phyloP scores from a whole-genome alignment of 2,797 vertebrate genomes.

The Coilia nasus region DNA sequence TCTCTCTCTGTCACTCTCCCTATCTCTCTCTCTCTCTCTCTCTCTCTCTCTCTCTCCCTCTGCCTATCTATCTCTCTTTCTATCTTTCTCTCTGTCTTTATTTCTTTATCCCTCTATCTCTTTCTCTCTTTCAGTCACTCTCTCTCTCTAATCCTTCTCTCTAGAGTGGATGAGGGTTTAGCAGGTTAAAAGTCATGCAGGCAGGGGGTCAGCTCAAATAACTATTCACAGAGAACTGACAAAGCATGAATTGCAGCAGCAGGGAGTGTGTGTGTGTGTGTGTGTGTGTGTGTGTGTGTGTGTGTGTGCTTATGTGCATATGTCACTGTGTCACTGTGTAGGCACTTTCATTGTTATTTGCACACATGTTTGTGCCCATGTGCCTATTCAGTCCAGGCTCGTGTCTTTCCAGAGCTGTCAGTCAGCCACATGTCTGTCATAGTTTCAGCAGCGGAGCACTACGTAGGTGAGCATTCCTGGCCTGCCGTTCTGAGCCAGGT shows the following conservation, averaged over 20 bases:
- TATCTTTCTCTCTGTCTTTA: too few relatives aligned
- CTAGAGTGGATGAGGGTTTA: conserved; percentile 11
- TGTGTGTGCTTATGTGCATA: not conserved
- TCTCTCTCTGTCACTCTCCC: not conserved
- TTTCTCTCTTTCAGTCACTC: not conserved
- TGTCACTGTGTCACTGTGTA: not conserved
- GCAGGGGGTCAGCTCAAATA: conserved; percentile 25
- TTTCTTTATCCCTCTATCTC: too few relatives aligned
- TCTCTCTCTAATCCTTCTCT: conserved; percentile 9
- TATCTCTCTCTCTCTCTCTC: not conserved
- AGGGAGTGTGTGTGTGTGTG: not conserved
- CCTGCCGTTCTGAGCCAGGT: not conserved
- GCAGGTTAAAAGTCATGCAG: conserved; percentile 20
- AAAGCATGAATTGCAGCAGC: conserved; percentile 20
- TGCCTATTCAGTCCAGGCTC: not conserved
- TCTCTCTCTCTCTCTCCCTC: not conserved
- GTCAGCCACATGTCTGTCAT: not conserved
- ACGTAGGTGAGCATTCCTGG: not conserved
- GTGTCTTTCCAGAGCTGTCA: not conserved
- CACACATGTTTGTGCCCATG: not conserved
- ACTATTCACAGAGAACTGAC: conserved; percentile 25
- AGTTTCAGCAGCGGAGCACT: not conserved
- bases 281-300: not conserved
- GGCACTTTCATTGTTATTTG: not conserved
- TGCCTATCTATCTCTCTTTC: not conserved